phyloP scores from a whole-genome alignment of 2,797 vertebrate genomes.

The Acipenser ruthenus region DNA sequence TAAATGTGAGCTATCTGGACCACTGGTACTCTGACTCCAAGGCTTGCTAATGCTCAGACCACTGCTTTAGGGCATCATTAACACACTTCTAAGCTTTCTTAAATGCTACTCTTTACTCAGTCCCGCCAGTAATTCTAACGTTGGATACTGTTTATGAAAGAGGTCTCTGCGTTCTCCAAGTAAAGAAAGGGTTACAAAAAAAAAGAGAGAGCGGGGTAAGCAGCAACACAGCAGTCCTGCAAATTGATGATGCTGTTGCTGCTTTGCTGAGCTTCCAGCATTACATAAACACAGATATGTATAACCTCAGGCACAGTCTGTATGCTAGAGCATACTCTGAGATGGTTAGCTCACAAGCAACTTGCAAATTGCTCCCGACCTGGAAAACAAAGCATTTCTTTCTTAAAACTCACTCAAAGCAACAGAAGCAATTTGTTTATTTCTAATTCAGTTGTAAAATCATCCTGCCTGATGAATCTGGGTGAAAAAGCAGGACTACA shows the following conservation, averaged over 20 bases:
- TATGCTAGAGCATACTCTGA: constrained; percentile 19
- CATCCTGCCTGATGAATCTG: background rate
- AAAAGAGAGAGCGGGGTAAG: no score
- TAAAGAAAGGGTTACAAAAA: no score
- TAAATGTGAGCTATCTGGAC: no score
- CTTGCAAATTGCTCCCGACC: constrained; percentile 18
- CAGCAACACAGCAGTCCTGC: constrained; percentile 13
- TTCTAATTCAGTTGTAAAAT: background rate
- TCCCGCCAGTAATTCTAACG: no score
- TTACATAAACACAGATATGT: constrained; percentile 35
- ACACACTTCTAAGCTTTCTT: no score
- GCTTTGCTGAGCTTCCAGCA: constrained; percentile 21
- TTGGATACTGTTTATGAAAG: no score
- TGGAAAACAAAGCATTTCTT: constrained; percentile 21
- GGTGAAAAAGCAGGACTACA: background rate
- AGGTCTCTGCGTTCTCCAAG: no score
- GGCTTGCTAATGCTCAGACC: no score
- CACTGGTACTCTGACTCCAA: no score
- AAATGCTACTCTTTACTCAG: no score
- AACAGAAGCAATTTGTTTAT: background rate
- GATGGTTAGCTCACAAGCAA: constrained; percentile 19
- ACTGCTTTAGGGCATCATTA: no score
- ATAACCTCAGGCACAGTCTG: constrained; percentile 26
- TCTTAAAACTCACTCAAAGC: background rate
- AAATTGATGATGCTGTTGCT: constrained; percentile 21